Percentiles rank a stretch among this genome's conserved stretches.
These are phyloP conservation scores for Antheraea assamensis DNA, from an alignment of 2,888 invertebrate species.

Conservation along the genomic window DNA sequence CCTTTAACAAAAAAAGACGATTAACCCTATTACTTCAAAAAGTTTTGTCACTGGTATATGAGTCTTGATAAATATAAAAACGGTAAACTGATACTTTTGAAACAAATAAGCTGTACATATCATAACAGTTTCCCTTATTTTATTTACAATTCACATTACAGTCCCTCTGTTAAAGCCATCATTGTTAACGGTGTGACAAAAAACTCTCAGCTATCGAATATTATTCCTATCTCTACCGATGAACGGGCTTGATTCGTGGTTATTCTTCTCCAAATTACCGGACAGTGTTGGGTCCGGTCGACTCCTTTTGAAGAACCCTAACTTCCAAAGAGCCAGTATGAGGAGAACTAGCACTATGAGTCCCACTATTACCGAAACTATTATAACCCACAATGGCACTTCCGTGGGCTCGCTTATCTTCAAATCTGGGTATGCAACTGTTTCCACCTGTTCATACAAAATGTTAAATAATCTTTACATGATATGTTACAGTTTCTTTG, in stretches of 20 bases:
- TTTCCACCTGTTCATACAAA: constrained; percentile 84
- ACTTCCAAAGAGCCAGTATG: constrained; percentile 91
- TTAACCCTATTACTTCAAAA: no score
- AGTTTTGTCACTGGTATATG: no score
- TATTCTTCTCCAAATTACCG: constrained; percentile 89
- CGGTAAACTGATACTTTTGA: not conserved
- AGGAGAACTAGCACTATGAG: constrained; percentile 91
- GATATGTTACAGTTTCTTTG: not conserved
- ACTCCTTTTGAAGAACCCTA: constrained; percentile 94
- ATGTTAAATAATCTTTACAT: not conserved
- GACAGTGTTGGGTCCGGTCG: constrained; percentile 92
- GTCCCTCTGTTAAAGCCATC: constrained; percentile 17
- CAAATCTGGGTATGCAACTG: constrained; percentile 91
- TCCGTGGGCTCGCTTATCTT: constrained; percentile 88
- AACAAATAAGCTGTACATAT: constrained; percentile 9
- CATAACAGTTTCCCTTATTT: constrained; percentile 13
- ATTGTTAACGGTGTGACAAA: constrained; percentile 5
- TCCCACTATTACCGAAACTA: constrained; percentile 91
- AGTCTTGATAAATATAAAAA: no score
- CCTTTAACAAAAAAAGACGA: not conserved
- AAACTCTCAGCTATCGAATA: constrained; percentile 69
- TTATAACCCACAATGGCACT: constrained; percentile 93
- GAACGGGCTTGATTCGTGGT: constrained; percentile 86
- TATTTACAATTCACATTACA: constrained; percentile 20
- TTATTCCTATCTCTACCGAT: constrained; percentile 72